Evolutionary conservation across 1,140 invertebrate genomes (phyloP), one percentile per base, ranked within the genome.

Genomic region (Acromyrmex echinatior): DNA sequence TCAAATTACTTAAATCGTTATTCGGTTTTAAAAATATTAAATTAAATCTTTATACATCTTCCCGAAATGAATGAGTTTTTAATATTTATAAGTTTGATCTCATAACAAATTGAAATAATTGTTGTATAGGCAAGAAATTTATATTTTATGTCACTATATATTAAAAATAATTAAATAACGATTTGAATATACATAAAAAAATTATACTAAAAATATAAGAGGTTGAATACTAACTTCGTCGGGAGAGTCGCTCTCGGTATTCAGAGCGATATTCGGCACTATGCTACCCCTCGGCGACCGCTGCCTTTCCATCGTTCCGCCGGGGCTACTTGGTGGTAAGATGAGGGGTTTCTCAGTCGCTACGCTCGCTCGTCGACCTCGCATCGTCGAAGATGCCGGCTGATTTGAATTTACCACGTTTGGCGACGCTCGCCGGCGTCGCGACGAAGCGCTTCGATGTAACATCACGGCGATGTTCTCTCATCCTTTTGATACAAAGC

Each of bases 391-490:
- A 35, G 96, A 89, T 90, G 89, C 95, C n/a, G 94, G 79, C 62
- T 95, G 93, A 2, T 95, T 95, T 88, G 96, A 96, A 3, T 96
- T 97, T 3, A 96, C 96, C 7, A 97, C 96, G 91, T 96, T 97
- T 60, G 97, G 95, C 28, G 97, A 97, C 62, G 97, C 96, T 63
- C 97, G 95, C 14, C 96, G 96, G 70, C 97, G 96, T 68, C 97
- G 95, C n/a, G 97, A 97, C 49, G 97, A 97, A 79, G 97, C 96
- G 91, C 96, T 96, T 89, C 97, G 96, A 90, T 97, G 96, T 80
- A 97, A 92, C 97, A 97, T 97, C 91, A 94, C 92, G 51, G 68
- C 56, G 88, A 77, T 89, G 90, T 92, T n/a, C 6, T 85, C 62
- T 92, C 70, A 91, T 70, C 28, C 87, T 92, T 94, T 87, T 18